Evolutionary conservation across 2,797 vertebrate species (phyloP), one percentile per base, ranked within the genome.

Genomic region (Cyclopterus lumpus): DNA sequence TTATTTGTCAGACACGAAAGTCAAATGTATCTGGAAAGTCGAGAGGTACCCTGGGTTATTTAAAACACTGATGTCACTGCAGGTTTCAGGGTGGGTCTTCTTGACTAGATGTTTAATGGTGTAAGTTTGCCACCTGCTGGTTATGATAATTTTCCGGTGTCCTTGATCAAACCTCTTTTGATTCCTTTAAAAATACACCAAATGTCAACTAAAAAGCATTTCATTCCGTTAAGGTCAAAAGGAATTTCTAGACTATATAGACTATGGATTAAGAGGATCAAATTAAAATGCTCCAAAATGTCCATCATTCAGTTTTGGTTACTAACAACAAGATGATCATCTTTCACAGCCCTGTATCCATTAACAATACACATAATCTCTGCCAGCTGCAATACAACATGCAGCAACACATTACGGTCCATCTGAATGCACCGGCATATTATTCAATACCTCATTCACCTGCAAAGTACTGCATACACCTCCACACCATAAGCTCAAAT

Each of bases 51-150:
- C 55, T 71, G 73, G 54, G 57, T 91, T 86, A 83, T 85, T 90
- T 85, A 77, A 73, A 89, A 84, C 75, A 83, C 76, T 89, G 85
- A 92, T 89, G 89, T 91, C 91, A 92, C 82, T 92, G 87, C 89
- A 92, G 89, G 86, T 90, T 91, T 91, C 73, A 87, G 88, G 87
- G 80, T 88, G 87, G 84, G 81, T 89, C 79, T 73, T 57, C 62
- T 58, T 32, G 1, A 48, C 40, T 26, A 20, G 53, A 28, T 65
- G 62, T 75, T 90, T 81, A 85, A 89, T 79, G 84, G 91, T 82
- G 85, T 16, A 91, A 86, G 91, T 85, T 86, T 91, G 94, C 94
- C 94, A 89, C 89, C 94, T 94, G 81, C 90, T 94, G 94, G 93
- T 82, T 54, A 75, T n/a, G 36, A 54, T 54, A 64, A 64, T 76